These are phyloP conservation scores for Myotis daubentonii DNA, from an alignment of 2,797 vertebrate genomes.

Conservation along the genomic window DNA sequence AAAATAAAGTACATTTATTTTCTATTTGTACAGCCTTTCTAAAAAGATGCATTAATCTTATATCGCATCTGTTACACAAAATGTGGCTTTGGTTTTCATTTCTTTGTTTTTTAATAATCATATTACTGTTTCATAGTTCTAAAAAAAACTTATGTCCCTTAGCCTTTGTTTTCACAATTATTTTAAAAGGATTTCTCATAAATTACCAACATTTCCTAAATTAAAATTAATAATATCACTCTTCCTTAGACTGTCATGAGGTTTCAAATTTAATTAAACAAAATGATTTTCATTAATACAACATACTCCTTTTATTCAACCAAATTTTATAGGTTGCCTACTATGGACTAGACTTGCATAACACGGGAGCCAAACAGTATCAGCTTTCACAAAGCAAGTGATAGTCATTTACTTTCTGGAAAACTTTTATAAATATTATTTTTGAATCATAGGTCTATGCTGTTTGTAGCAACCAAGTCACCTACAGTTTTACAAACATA, in stretches of 20 bases:
- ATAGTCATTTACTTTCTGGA: not conserved
- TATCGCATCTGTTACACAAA: not conserved
- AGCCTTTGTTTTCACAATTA: conserved; percentile 20
- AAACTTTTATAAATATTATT: not conserved
- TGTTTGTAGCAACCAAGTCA: not conserved
- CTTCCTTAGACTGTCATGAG: not conserved
- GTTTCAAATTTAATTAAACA: conserved; percentile 15
- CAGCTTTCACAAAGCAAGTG: not conserved
- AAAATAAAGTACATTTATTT: not conserved
- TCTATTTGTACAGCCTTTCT: not conserved
- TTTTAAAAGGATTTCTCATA: conserved; percentile 2
- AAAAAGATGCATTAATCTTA: not conserved
- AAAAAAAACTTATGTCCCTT: not conserved
- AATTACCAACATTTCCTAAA: not conserved
- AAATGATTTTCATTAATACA: not conserved
- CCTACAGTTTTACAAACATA: not conserved
- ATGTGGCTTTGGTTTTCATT: not conserved
- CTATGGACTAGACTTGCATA: not conserved
- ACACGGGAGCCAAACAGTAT: not conserved
- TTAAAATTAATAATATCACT: conserved; percentile 29
- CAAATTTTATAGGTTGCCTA: not conserved
- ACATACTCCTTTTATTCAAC: not conserved
- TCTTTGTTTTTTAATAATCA: conserved; percentile 2
- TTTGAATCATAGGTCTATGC: not conserved
- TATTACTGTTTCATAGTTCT: not conserved